These are phyloP conservation scores for Bombus sibiricus DNA, from an alignment of 1,140 invertebrate species.

Conservation along the genomic window DNA sequence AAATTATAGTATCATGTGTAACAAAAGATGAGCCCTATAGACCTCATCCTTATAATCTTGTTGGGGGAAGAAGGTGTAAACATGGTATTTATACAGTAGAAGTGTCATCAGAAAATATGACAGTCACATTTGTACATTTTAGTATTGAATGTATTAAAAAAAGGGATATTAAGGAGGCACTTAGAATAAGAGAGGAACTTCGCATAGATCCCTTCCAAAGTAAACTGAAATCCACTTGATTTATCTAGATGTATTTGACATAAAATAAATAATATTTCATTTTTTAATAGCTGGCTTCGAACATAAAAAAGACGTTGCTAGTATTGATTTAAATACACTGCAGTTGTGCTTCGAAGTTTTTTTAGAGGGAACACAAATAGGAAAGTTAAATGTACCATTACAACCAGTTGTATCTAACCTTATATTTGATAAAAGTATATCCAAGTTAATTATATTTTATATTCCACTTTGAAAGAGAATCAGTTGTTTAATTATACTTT, in stretches of 20 bases:
- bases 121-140: slow-evolving; percentile 90
- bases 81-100: slow-evolving; percentile 95
- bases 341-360: slow-evolving; percentile 98
- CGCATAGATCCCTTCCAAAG: slow-evolving; percentile 97
- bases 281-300: slow-evolving; percentile 91
- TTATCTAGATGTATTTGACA: slow-evolving; percentile 7
- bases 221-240: slow-evolving; percentile 82
- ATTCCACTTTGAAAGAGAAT: background rate
- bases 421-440: slow-evolving; percentile 96
- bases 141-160: slow-evolving; percentile 83
- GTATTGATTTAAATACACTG: slow-evolving; percentile 96
- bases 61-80: slow-evolving; percentile 95
- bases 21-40: slow-evolving; percentile 94
- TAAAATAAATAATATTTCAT: background rate
- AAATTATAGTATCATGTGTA: slow-evolving; percentile 97
- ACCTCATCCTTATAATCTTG: slow-evolving; percentile 97
- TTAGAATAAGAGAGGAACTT: slow-evolving; percentile 91
- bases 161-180: slow-evolving; percentile 94
- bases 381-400: slow-evolving; percentile 91
- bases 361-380: slow-evolving; percentile 82
- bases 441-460: background rate
- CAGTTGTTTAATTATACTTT: background rate
- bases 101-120: slow-evolving; percentile 90
- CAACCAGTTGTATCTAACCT: slow-evolving; percentile 94
- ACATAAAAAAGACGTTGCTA: slow-evolving; percentile 91